Percentiles rank a stretch among this genome's conserved stretches.
Evolutionary conservation across 2,797 vertebrate species (phyloP).

Genomic region (Hyperoplus lanceolatus): DNA sequence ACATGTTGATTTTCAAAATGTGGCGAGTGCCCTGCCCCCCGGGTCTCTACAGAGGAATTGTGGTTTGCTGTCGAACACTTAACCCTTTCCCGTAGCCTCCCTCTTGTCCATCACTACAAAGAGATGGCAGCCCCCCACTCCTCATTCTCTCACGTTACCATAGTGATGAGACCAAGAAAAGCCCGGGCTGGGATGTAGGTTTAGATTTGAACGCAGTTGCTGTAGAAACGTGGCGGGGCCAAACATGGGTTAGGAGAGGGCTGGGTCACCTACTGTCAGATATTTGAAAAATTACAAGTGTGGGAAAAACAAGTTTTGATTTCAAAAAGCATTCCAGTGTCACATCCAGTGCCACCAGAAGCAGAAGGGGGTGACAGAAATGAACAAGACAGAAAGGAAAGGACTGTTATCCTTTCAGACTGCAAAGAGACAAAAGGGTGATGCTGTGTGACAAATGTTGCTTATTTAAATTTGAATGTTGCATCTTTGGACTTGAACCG

Average conservation of each 20-base stretch:
- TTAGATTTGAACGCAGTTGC: slow-evolving; percentile 88
- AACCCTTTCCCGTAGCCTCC: slow-evolving; percentile 79
- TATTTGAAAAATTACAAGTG: slow-evolving; percentile 81
- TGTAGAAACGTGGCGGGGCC: slow-evolving; percentile 74
- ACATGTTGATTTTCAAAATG: slow-evolving; percentile 83
- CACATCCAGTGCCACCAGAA: slow-evolving; percentile 32
- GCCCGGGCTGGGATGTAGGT: slow-evolving; percentile 79
- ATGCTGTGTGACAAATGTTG: slow-evolving; percentile 73
- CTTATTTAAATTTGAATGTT: slow-evolving; percentile 72
- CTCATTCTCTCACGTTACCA: slow-evolving; percentile 86
- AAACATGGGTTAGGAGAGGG: slow-evolving; percentile 53
- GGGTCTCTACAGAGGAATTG: slow-evolving; percentile 57
- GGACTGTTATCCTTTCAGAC: slow-evolving; percentile 69
- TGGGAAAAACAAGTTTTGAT: slow-evolving; percentile 62
- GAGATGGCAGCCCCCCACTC: slow-evolving; percentile 66
- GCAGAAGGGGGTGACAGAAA: slow-evolving; percentile 28
- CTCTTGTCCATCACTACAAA: slow-evolving; percentile 82
- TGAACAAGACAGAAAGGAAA: slow-evolving; percentile 39
- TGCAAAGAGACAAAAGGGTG: slow-evolving; percentile 60
- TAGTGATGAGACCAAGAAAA: slow-evolving; percentile 80
- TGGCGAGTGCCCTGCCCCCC: slow-evolving; percentile 64
- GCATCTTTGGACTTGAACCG: slow-evolving; percentile 49
- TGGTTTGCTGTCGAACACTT: slow-evolving; percentile 75
- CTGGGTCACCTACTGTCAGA: slow-evolving; percentile 63
- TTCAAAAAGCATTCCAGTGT: slow-evolving; percentile 57